These are phyloP conservation scores for Adela reaumurella DNA, from an alignment of 2,888 invertebrate species.

Conservation along the genomic window DNA sequence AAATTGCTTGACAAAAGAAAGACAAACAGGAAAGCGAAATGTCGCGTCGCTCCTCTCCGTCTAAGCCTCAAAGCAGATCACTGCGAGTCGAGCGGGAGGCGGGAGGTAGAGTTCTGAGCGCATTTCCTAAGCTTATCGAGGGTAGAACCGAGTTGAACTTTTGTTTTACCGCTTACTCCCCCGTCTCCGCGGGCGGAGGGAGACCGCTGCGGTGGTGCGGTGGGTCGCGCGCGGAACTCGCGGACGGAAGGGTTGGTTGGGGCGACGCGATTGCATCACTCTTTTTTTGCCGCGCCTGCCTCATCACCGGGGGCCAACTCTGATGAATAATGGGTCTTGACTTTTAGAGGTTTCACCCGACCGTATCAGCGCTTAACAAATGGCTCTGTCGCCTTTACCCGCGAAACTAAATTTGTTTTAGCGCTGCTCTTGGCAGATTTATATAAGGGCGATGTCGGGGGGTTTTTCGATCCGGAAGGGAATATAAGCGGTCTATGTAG, in stretches of 20 bases:
- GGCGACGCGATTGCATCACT: neutral
- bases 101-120: neutral
- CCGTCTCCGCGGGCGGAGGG: neutral
- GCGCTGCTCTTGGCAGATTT: neutral
- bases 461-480: neutral
- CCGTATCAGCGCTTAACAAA: neutral
- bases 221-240: too few species aligned
- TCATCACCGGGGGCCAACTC: neutral
- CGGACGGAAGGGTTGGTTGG: neutral
- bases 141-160: neutral
- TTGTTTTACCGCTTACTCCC: neutral
- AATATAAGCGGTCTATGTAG: too few species aligned
- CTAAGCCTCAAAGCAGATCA: too few species aligned
- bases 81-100: too few species aligned
- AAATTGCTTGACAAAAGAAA: too few species aligned
- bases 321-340: neutral
- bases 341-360: neutral
- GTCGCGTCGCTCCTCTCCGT: too few species aligned
- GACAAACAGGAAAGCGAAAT: too few species aligned
- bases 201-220: neutral
- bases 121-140: neutral
- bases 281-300: neutral
- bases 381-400: neutral
- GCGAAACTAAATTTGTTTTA: neutral
- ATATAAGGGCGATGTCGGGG: neutral